Base-by-base conservation (phyloP, 2,113 vertebrate genomes). In the Paramisgurnus dabryanus region DNA sequence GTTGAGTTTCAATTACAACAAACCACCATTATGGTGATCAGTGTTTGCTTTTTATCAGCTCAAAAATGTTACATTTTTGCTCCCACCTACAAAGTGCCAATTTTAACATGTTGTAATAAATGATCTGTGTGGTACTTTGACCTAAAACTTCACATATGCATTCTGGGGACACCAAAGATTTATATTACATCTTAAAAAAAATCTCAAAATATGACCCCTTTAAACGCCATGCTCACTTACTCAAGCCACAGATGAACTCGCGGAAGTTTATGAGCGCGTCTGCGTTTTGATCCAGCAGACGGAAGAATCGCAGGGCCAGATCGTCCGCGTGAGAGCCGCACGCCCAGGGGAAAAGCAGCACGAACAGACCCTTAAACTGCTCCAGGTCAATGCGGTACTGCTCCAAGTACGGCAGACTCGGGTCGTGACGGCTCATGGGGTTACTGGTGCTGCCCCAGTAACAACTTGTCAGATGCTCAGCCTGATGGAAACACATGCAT, bases 391-490 rank as follows among this genome's bases (percentile, higher is more conserved):
- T 98, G 76, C 98, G 96, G 82, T 99, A 99, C 90, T 99, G 98
- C 87, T 99, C 98, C 83, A 98, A 93, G 83, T 99, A 99, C 0
- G 98, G 98, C 89, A 99, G 93, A 89, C 97, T 97, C 85, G 97
- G 98, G 89, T 99, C 98, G 0, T 99, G 97, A 1, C 96, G 92
- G 88, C 98, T 97, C 5, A 91, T 92, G 0, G 96, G 95, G 1
- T 95, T 95, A 91, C 95, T 98, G 90, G 92, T 97, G 17, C 97
- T 95, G 0, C 98, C 97, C 98, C 98, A 99, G 92, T 98, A 99
- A 89, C 97, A 99, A 92, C 98, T 99, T 47, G 96, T 98, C 83
- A 99, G 92, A 86, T 99, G 98, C 43, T 99, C 98, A 0, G 97
- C 94, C 98, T 99, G 85, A 67, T 11, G 27, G 27, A 17, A 40